Base-by-base conservation (phyloP, 2,888 invertebrate genomes). In the Protophormia terraenovae region DNA sequence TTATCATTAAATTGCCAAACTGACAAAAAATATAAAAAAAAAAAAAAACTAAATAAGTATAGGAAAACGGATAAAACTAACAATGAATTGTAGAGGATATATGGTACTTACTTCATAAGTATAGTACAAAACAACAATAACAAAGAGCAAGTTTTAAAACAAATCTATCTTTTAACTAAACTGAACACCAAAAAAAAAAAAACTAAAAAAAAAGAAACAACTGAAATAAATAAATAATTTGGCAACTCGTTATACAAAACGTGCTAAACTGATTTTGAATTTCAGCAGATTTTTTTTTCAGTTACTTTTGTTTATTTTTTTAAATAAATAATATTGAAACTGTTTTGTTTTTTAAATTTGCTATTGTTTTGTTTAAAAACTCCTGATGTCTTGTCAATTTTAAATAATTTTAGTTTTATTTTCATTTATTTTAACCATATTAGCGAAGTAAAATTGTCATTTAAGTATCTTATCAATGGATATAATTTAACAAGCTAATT, bases 1-100 rank as follows among this genome's bases (percentile, higher is more conserved):
- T 85, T 82, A 85, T 85, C 85, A 85, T 85, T 85, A 85, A 85
- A 85, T 79, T 82, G 82, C 78, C 76, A 82, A 76, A 78, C 60
- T 67, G 53, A 19, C 22, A 69, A 62, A 22, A 29, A 27, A 60
- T 27, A 50, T 3, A 66, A 41, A 64, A 72, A 12, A 19, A 58
- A 38, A 27, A n/a, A 62, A 41, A 45, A 67, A 38, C 29, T 6
- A 29, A 45, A 67, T 60, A 38, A 35, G 27, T 47, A 29, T 69
- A 45, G 47, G 22, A 71, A 69, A 67, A 45, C 0, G 27, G 38
- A 16, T n/a, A 69, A 62, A 38, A 47, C 53, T 55, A 72, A 67
- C 77, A 77, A 58, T 77, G 69, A 62, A 62, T 62, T 62, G 45
- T 73, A 69, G 38, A 55, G 41, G n/a, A 50, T 67, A 29, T 16